Conservation (phyloP, 2,113 vertebrate genomes). For the Ochotona curzoniae region DNA sequence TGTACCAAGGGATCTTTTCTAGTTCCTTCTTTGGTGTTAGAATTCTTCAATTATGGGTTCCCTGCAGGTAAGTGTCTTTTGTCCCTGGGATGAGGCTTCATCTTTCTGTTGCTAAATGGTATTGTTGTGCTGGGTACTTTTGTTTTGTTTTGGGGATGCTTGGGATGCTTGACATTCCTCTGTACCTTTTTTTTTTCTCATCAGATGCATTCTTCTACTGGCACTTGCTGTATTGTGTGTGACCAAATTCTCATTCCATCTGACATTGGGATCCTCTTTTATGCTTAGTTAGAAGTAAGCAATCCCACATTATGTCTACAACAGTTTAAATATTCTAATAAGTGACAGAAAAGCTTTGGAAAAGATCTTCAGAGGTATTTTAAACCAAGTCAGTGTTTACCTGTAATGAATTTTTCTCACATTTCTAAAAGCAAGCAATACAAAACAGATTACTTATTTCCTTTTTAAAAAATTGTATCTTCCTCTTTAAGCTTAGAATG, state of each 20-base stretch:
- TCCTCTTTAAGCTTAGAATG: background rate
- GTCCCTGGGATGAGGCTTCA: background rate
- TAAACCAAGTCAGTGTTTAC: conserved; percentile 8
- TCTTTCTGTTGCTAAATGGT: background rate
- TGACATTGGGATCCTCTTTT: background rate
- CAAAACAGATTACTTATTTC: background rate
- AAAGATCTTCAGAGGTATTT: background rate
- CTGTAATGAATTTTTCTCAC: conserved; percentile 20
- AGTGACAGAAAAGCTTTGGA: background rate
- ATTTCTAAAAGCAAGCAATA: conserved; percentile 17
- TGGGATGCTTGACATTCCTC: too few species aligned
- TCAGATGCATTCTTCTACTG: background rate
- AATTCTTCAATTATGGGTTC: background rate
- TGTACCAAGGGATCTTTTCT: background rate
- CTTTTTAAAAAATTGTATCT: conserved; percentile 13
- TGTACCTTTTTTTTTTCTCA: too few species aligned
- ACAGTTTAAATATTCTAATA: background rate
- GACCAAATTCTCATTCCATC: background rate
- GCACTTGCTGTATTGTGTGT: background rate
- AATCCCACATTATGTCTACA: background rate
- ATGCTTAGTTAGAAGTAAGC: background rate
- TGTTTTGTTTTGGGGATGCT: too few species aligned
- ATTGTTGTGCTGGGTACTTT: background rate
- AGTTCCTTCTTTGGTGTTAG: background rate
- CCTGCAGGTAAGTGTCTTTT: background rate